Evolutionary conservation across 2,797 vertebrate species (phyloP).

Genomic region (Bucorvus abyssinicus): DNA sequence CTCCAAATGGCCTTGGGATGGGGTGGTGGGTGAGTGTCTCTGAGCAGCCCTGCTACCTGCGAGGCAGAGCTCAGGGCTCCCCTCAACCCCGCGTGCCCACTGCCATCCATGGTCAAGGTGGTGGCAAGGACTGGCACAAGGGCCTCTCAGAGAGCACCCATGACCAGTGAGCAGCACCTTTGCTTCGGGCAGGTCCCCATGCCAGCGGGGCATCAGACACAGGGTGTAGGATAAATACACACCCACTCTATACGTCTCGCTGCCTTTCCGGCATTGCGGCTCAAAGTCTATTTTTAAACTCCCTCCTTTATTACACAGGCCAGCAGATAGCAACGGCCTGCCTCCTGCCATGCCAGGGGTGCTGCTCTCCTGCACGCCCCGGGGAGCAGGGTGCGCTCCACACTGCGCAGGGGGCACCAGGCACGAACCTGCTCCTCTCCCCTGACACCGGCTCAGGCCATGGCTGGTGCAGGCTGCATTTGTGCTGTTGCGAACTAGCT

Average conservation of each 20-base stretch:
- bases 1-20: not conserved
- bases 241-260: slow-evolving; percentile 15
- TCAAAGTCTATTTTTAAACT: slow-evolving; percentile 68
- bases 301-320: slow-evolving; percentile 60
- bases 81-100: not conserved
- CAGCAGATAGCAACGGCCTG: not conserved
- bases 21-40: not conserved
- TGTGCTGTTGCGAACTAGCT: not conserved
- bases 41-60: not conserved
- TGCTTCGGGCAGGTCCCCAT: not conserved
- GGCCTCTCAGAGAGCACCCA: rapidly evolving
- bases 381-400: not conserved
- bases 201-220: not conserved
- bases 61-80: not conserved
- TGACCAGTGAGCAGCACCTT: rapidly evolving
- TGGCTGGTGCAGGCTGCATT: rapidly evolving
- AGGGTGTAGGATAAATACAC: slow-evolving; percentile 57
- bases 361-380: rapidly evolving
- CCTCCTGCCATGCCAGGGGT: not conserved
- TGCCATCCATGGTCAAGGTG: rapidly evolving
- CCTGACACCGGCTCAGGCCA: not conserved
- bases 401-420: rapidly evolving
- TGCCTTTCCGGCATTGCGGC: slow-evolving; percentile 45
- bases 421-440: rapidly evolving
- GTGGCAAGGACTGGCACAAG: rapidly evolving